Evolutionary conservation across 2,797 vertebrate genomes (phyloP).

Genomic region (Lateolabrax maculatus): DNA sequence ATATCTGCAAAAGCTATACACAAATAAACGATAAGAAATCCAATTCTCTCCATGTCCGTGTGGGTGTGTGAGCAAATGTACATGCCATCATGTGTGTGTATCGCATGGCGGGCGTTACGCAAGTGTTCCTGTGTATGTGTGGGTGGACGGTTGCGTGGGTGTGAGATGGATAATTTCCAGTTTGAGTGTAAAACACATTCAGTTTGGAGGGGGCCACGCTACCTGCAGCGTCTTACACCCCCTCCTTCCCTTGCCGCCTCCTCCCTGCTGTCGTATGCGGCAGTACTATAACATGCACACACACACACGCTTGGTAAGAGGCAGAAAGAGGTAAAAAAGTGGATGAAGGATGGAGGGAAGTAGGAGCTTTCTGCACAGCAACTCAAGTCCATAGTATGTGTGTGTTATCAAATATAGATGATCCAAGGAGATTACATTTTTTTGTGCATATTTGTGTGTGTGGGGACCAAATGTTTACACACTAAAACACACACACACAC

Average conservation of each 20-base stretch:
- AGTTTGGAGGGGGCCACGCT: constrained; percentile 28
- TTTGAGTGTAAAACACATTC: constrained; percentile 55
- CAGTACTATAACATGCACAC: constrained; percentile 26
- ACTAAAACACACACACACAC: background rate
- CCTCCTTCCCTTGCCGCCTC: background rate
- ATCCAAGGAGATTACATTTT: constrained; percentile 40
- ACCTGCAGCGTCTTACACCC: constrained; percentile 29
- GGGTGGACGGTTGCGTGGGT: constrained; percentile 49
- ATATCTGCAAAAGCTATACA: constrained; percentile 27
- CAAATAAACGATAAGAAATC: constrained; percentile 46
- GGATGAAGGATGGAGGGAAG: constrained; percentile 27
- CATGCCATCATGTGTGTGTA: constrained; percentile 22
- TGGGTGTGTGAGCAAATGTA: constrained; percentile 39
- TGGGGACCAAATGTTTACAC: background rate
- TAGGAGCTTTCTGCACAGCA: constrained; percentile 7
- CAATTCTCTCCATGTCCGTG: constrained; percentile 17
- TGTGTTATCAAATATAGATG: constrained; percentile 60
- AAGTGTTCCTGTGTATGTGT: constrained; percentile 46
- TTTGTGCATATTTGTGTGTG: background rate
- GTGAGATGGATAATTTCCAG: constrained; percentile 70
- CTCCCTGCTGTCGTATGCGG: constrained; percentile 21
- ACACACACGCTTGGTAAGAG: constrained; percentile 13
- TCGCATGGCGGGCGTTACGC: constrained; percentile 37
- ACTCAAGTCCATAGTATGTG: constrained; percentile 21
- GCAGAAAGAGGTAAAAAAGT: background rate